Evolutionary conservation across 2,888 invertebrate species (phyloP).

Genomic region (Phymatocera aterrima): DNA sequence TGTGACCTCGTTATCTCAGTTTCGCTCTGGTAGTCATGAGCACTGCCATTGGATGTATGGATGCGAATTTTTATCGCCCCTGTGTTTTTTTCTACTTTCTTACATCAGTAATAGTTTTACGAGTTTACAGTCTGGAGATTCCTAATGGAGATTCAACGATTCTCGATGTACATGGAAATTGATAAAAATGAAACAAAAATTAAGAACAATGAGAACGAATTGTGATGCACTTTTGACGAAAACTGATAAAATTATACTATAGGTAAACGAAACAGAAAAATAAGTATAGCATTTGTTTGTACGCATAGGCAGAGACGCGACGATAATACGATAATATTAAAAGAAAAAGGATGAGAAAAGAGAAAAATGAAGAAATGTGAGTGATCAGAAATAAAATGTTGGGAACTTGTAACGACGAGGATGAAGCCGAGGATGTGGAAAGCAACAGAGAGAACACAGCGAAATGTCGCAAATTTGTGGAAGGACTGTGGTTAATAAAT

Average conservation of each 20-base stretch:
- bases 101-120: neutral
- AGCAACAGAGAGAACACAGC: constrained; percentile 59
- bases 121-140: neutral
- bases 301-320: neutral
- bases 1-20: neutral
- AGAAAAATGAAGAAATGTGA: constrained; percentile 63
- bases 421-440: constrained; percentile 73
- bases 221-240: constrained; percentile 26
- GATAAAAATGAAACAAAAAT: constrained; percentile 18
- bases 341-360: neutral
- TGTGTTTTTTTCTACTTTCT: neutral
- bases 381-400: constrained; percentile 59
- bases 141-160: constrained; percentile 8
- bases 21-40: neutral
- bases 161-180: neutral
- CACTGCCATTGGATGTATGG: neutral
- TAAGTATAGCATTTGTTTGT: neutral
- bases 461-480: constrained; percentile 63
- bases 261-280: constrained; percentile 1
- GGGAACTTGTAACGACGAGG: constrained; percentile 67
- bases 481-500: constrained; percentile 71
- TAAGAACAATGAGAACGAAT: neutral
- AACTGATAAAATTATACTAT: neutral
- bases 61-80: neutral
- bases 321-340: constrained; percentile 6